These are phyloP conservation scores for Romanogobio albipinnatus DNA, from an alignment of 2,113 vertebrate species.

Conservation along the genomic window DNA sequence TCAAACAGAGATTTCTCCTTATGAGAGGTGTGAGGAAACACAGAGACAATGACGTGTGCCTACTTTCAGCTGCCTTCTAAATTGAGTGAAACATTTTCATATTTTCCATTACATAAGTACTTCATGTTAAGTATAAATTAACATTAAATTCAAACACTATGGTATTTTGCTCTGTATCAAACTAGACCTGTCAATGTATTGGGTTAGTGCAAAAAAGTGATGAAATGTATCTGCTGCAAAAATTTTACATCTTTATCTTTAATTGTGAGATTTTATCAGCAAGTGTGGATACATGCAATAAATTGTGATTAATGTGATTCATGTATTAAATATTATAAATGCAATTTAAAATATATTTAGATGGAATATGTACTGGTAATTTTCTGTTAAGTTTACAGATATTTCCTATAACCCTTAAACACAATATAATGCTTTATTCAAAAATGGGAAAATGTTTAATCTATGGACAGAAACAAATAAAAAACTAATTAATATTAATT, in stretches of 20 bases:
- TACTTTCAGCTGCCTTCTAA: not conserved
- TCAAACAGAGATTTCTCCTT: constrained; percentile 37
- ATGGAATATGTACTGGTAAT: not conserved
- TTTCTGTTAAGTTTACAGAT: not conserved
- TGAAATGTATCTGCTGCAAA: not conserved
- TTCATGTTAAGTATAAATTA: not conserved
- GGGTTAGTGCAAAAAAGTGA: not conserved
- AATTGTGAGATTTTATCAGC: not conserved
- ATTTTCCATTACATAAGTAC: not conserved
- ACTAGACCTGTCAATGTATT: not conserved
- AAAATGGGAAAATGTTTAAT: not conserved
- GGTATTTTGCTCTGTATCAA: not conserved
- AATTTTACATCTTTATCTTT: not conserved
- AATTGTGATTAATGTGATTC: not conserved
- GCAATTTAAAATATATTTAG: too few species aligned
- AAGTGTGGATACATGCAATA: not conserved
- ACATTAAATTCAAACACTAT: not conserved
- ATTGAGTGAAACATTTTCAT: not conserved
- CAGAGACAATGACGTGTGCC: not conserved
- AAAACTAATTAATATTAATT: too few species aligned
- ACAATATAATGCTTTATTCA: not conserved
- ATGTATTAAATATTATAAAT: not conserved
- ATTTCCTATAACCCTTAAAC: not conserved
- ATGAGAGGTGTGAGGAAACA: constrained; percentile 35
- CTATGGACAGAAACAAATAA: too few species aligned